phyloP scores from a whole-genome alignment of 2,113 vertebrate genomes.

The Passer domesticus region DNA sequence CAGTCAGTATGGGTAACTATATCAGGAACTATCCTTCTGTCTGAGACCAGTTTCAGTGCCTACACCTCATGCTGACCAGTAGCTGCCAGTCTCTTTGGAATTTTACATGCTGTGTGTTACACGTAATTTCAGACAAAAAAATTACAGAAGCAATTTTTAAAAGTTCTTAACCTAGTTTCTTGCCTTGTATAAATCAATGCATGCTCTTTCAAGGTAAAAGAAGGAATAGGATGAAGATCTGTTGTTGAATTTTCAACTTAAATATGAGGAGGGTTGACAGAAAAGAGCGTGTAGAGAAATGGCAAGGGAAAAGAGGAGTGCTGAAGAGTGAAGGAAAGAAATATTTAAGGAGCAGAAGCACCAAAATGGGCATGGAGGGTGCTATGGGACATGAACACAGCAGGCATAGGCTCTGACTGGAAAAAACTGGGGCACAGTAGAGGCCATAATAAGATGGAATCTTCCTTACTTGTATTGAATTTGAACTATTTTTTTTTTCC shows the following conservation, averaged over 20 bases:
- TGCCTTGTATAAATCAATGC: not conserved
- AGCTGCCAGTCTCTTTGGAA: not conserved
- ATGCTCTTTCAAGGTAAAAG: not conserved
- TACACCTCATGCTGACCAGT: not conserved
- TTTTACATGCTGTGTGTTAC: fast-evolving
- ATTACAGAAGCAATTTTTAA: not conserved
- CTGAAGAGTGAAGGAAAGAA: not conserved
- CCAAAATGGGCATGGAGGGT: not conserved
- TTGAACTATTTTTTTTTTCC: not conserved
- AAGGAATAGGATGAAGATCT: not conserved
- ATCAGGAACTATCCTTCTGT: not conserved
- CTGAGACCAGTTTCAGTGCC: not conserved
- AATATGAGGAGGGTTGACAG: fast-evolving
- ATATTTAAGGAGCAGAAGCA: not conserved
- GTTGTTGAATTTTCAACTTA: not conserved
- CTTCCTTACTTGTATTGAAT: not conserved
- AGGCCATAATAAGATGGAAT: not conserved
- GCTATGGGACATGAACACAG: not conserved
- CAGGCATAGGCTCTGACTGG: not conserved
- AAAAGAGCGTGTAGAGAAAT: not conserved
- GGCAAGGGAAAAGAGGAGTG: not conserved
- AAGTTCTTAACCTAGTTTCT: not conserved
- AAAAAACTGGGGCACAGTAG: not conserved
- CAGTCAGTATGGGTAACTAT: not conserved
- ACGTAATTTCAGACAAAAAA: not conserved